Base-by-base conservation (phyloP, 2,797 vertebrate genomes). In the Australoheros facetus region DNA sequence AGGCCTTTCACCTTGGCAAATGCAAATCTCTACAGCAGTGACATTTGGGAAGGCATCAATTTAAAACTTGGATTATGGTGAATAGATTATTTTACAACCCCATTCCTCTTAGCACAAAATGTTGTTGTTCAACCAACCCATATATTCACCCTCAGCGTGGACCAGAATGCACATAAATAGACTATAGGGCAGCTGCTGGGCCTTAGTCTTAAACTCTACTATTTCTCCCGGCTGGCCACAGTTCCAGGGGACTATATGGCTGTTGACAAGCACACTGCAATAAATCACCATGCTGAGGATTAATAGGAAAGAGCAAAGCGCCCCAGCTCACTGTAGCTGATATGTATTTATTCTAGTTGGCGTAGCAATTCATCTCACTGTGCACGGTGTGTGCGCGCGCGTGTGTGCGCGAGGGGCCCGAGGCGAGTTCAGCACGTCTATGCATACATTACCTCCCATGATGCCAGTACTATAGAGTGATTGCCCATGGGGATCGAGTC, bases 251-350 rank as follows among this genome's bases (percentile, higher is more conserved):
- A 92, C 89, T 90, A 62, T 83, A 87, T 88, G 92, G 91, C 90
- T 81, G 90, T 91, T 92, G 93, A 94, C 91, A 92, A 92, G 92
- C 91, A 78, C 84, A 42, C 83, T 34, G 92, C 91, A 90, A 94
- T 94, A 94, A 94, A 94, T 94, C 93, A 94, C 88, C 81, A 74
- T 73, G 88, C 83, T 70, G 88, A 85, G 93, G 92, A 94, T 94
- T 94, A 94, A 94, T 93, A 94, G 92, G 91, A 94, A 91, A 87
- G 88, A 92, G 91, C 90, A 93, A 92, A 92, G 92, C 92, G 71
- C 77, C 85, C 79, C 81, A 59, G 89, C 88, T 91, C 91, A 91
- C 90, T 88, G 92, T 92, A 89, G 90, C 92, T 90, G 93, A 93
- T 93, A 92, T 92, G 93, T 93, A 94, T 94, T 94, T 94, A 94